Base-by-base conservation (phyloP, 2,797 vertebrate species). In the Melanogrammus aeglefinus region DNA sequence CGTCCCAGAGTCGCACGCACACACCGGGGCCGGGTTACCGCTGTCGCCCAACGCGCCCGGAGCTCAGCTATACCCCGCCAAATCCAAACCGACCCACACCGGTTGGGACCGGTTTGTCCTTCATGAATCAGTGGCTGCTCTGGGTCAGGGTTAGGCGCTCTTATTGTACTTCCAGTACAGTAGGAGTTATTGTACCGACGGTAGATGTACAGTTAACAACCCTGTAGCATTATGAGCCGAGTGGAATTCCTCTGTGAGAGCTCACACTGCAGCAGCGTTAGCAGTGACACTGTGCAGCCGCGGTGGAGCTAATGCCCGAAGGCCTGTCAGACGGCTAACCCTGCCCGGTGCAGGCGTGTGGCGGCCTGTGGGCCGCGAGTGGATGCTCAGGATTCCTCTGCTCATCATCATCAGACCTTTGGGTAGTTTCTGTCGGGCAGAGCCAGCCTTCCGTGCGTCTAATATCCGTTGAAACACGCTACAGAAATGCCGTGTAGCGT, bases 31-130 rank as follows among this genome's bases (percentile, higher is more conserved):
- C 77, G 75, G 84, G 83, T 86, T 82, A 44, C 72, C 76, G 27
- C 70, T 84, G 82, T 31, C 66, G 69, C 83, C 78, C 24, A 39
- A 70, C 81, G 76, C 72, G 0, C 14, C 75, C 38, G 47, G 84
- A 76, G 84, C 77, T 83, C 74, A 82, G 90, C 90, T 83, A 78
- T 86, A 78, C 85, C 76, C 78, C 83, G 76, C 78, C 84, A 89
- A 92, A 92, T 88, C 86, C 83, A 76, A 78, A 86, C 86, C 71
- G 66, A 87, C 83, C 81, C 80, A 86, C 82, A 81, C 78, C 85
- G 78, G 74, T 51, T 63, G 44, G 87, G 88, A 90, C 91, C 83
- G 87, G 66, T 81, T 78, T 66, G 78, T 72, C 79, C 84, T 81
- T 75, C 73, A 81, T 77, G 83, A 73, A 76, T 76, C 81, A 77